Evolutionary conservation across 1,140 invertebrate species (phyloP).

Genomic region (Drosophila ironensis): DNA sequence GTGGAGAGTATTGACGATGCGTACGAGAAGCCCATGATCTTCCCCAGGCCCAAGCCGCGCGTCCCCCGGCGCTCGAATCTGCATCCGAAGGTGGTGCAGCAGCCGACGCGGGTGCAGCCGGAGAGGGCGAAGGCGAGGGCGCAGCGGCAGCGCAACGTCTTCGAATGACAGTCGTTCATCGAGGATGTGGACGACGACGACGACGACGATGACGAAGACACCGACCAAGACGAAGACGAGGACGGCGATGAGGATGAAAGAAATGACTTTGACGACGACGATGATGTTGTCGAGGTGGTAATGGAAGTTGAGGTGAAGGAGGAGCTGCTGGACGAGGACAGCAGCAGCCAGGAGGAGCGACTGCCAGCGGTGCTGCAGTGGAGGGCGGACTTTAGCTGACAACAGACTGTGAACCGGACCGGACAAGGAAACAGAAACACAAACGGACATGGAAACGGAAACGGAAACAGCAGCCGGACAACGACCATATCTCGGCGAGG

Average conservation of each 20-base stretch:
- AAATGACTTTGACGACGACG: neutral
- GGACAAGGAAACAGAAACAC: neutral
- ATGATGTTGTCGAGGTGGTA: neutral
- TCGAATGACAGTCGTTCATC: constrained; percentile 48
- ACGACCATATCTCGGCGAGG: neutral
- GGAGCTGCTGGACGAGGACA: neutral
- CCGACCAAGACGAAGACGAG: neutral
- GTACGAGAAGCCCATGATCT: constrained; percentile 41
- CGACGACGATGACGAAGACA: neutral
- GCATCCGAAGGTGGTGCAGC: constrained; percentile 32
- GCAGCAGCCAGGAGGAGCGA: constrained; percentile 1
- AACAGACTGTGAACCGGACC: constrained; percentile 10
- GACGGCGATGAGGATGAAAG: neutral
- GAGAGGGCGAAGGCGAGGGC: constrained; percentile 61
- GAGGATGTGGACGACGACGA: neutral
- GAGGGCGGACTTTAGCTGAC: constrained; percentile 33
- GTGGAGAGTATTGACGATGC: constrained; percentile 36
- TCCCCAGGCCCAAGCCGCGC: constrained; percentile 36
- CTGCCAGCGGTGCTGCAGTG: constrained; percentile 44
- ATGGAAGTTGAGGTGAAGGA: neutral
- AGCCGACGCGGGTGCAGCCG: constrained; percentile 59
- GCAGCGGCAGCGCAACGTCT: constrained; percentile 54
- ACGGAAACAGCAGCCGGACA: neutral
- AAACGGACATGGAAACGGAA: neutral
- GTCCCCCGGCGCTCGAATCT: constrained; percentile 2